These are phyloP conservation scores for Myripristis jacobus DNA, from an alignment of 2,797 vertebrate species.

Conservation along the genomic window DNA sequence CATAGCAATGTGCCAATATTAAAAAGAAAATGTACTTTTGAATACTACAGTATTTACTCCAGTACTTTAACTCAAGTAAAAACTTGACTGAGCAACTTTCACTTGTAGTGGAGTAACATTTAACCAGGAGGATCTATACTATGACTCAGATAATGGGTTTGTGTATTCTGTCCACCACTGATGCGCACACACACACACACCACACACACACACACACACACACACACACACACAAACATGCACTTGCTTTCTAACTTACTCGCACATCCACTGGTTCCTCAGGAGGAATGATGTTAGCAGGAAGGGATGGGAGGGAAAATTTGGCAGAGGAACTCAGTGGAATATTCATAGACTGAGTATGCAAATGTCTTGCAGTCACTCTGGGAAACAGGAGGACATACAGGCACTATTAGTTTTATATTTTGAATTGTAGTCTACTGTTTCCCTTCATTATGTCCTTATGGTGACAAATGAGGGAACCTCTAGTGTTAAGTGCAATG, in stretches of 20 bases:
- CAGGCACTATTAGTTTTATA: not conserved
- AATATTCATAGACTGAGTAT: conserved; percentile 66
- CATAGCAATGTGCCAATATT: too few species aligned
- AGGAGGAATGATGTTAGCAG: conserved; percentile 59
- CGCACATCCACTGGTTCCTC: conserved; percentile 85
- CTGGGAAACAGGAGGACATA: conserved; percentile 49
- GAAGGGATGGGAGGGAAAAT: conserved; percentile 85
- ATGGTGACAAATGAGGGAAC: too few species aligned
- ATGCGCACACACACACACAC: too few species aligned
- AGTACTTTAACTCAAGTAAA: too few species aligned
- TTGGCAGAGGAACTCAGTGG: conserved; percentile 67
- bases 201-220: not conserved
- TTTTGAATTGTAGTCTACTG: not conserved
- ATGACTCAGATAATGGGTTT: too few species aligned
- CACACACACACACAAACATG: not conserved
- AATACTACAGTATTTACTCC: too few species aligned
- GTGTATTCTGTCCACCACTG: too few species aligned
- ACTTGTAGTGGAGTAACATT: too few species aligned
- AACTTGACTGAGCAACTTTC: too few species aligned
- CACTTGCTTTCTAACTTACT: conserved; percentile 68
- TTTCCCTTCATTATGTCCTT: not conserved
- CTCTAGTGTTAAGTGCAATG: too few species aligned
- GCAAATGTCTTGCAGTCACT: conserved; percentile 58
- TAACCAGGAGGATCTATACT: too few species aligned
- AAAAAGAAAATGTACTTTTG: too few species aligned